Evolutionary conservation across 2,113 vertebrate species (phyloP).

Genomic region (Rattus norvegicus): GRCr8 NC_086025.1:47344001-47344500

Average conservation of each 20-base stretch:
- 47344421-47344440: neutral
- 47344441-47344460: neutral
- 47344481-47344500: neutral
- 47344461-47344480: neutral
- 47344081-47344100: constrained; percentile 63
- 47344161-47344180: constrained; percentile 48
- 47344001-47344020: neutral
- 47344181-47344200: constrained; percentile 58
- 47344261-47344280: constrained; percentile 45
- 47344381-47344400: constrained; percentile 60
- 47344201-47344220: constrained; percentile 35
- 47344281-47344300: constrained; percentile 62
- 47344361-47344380: neutral
- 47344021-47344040: constrained; percentile 60
- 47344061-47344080: constrained; percentile 68
- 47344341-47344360: constrained; percentile 39
- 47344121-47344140: constrained; percentile 29
- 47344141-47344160: constrained; percentile 39
- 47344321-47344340: neutral
- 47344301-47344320: constrained; percentile 63
- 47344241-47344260: constrained; percentile 57
- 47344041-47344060: constrained; percentile 61
- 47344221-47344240: constrained; percentile 53
- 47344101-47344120: constrained; percentile 41
- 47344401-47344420: constrained; percentile 41